Evolutionary conservation across 2,113 vertebrate genomes (phyloP).

Genomic region (Pterocles orientalis): DNA sequence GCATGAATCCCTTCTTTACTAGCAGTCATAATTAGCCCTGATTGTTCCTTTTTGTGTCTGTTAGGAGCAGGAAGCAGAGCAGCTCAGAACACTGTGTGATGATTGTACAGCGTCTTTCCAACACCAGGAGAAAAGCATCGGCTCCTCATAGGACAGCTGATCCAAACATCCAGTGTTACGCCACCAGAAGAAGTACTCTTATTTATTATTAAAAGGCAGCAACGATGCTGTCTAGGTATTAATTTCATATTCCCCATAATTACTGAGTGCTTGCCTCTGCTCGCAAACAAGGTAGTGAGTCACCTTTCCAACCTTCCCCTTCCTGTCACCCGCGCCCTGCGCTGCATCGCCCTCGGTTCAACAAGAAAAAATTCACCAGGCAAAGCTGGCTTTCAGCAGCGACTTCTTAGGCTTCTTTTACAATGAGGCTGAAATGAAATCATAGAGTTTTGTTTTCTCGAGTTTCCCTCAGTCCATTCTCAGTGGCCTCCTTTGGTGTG

Average conservation of each 20-base stretch:
- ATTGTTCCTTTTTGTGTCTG: neutral
- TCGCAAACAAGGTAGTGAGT: neutral
- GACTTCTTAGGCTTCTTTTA: neutral
- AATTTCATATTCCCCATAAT: conserved; percentile 26
- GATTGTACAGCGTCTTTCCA: neutral
- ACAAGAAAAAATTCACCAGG: neutral
- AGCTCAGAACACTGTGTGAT: neutral
- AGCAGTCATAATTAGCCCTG: neutral
- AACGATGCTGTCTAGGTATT: neutral
- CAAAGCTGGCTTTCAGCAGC: neutral
- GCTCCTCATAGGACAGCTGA: neutral
- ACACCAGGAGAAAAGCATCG: neutral
- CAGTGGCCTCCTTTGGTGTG: neutral
- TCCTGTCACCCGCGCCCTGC: neutral
- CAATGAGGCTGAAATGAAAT: neutral
- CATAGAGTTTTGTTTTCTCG: neutral
- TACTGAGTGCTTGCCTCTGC: neutral
- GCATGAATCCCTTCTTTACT: conserved; percentile 9
- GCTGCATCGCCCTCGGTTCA: neutral
- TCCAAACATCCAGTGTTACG: neutral
- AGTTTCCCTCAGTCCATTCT: neutral
- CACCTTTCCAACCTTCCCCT: neutral
- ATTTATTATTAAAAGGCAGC: conserved; percentile 49
- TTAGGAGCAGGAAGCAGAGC: neutral
- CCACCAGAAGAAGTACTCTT: neutral